Evolutionary conservation across 2,113 vertebrate genomes (phyloP).

Genomic region (Heterocephalus glaber): DNA sequence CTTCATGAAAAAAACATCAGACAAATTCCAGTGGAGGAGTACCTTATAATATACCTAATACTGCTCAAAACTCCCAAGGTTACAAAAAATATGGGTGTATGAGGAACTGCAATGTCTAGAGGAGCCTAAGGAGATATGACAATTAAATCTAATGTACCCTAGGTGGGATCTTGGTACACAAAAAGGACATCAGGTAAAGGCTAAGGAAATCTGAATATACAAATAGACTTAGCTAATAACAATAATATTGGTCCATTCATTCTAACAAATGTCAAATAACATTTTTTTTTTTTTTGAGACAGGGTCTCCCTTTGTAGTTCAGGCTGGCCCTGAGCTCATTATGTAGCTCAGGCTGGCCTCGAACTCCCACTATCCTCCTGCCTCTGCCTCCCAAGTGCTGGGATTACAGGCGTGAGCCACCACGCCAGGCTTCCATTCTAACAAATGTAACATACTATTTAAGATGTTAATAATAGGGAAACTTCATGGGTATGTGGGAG

Average conservation of each 20-base stretch:
- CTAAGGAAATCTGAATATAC: slow-evolving; percentile 36
- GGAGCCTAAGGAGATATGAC: not conserved
- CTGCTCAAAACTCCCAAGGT: not conserved
- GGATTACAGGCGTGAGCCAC: too few species aligned
- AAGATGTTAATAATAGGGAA: slow-evolving; percentile 32
- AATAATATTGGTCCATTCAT: not conserved
- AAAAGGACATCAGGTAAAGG: not conserved
- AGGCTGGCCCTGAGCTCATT: too few species aligned
- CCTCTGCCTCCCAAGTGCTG: too few species aligned
- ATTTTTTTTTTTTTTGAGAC: too few species aligned
- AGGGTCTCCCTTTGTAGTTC: too few species aligned
- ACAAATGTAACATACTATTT: slow-evolving; percentile 22
- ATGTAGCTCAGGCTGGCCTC: too few species aligned
- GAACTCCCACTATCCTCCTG: too few species aligned
- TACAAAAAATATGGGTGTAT: not conserved
- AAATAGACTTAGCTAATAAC: slow-evolving; percentile 6
- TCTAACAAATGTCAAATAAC: too few species aligned
- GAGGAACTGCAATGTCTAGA: slow-evolving; percentile 26
- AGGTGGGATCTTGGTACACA: not conserved
- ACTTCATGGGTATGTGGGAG: not conserved
- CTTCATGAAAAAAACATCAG: not conserved
- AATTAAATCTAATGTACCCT: not conserved
- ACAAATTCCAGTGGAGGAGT: not conserved
- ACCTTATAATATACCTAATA: not conserved
- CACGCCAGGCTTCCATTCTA: too few species aligned